Conservation (phyloP, 2,113 vertebrate species). For the Dendropsophus ebraccatus region DNA sequence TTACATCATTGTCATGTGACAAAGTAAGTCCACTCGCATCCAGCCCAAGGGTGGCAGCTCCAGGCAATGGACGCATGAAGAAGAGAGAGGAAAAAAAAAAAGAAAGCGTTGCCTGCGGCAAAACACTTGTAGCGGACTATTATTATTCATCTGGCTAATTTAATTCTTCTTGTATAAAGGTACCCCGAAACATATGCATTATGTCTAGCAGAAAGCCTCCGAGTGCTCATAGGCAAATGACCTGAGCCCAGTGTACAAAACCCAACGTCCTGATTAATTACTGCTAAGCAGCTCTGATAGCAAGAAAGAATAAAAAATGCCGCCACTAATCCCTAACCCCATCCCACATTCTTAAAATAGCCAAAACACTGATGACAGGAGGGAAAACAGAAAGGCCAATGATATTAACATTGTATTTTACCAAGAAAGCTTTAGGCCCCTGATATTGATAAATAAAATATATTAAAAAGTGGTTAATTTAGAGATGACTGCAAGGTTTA, state of each 20-base stretch:
- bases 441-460: constrained; percentile 3
- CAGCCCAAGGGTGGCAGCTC: constrained; percentile 76
- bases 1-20: constrained; percentile 84
- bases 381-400: constrained; percentile 74
- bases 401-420: constrained; percentile 62
- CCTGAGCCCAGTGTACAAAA: constrained; percentile 82
- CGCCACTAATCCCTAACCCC: constrained; percentile 80
- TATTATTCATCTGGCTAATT: constrained; percentile 83
- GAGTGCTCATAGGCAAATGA: constrained; percentile 82
- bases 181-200: constrained; percentile 81
- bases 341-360: constrained; percentile 86
- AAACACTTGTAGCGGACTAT: constrained; percentile 80
- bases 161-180: constrained; percentile 82
- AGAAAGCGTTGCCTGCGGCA: constrained; percentile 78
- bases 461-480: constrained; percentile 2
- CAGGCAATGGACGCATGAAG: constrained; percentile 75
- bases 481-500: background rate
- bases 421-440: background rate
- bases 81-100: constrained; percentile 5
- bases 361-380: constrained; percentile 78
- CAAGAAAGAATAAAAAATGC: constrained; percentile 75
- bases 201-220: constrained; percentile 76
- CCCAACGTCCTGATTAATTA: constrained; percentile 86
- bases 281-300: constrained; percentile 83
- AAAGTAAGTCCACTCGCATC: constrained; percentile 77